Evolutionary conservation across 2,888 invertebrate genomes (phyloP), one percentile per base, ranked within the genome.

Genomic region (Laothoe populi): DNA sequence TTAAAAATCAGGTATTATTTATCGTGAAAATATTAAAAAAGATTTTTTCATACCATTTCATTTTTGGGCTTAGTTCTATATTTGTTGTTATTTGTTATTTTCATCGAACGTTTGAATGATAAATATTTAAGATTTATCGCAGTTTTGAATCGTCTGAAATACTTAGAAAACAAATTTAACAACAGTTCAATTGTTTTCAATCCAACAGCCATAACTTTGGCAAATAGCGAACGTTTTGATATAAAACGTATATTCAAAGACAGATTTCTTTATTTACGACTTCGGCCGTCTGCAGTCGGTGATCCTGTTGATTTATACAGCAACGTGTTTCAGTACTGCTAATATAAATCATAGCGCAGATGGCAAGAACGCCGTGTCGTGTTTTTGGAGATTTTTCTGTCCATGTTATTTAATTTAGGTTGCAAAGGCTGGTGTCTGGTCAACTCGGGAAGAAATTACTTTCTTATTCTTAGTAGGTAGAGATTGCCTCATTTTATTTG

Each of bases 221-320:
- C 53, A 53, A 53, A 53, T 53, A 35, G 16, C 53, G 19, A 53
- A 31, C 35, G 35, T 53, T 53, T 53, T 53, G 53, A 64, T 61
- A 66, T 66, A 35, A 53, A 53, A 53, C 53, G 53, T 11, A 19
- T 31, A 53, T 53, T 53, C 64, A 64, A 67, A 65, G 69, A 66
- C 64, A 68, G 63, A 71, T 72, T 71, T 72, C 66, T 70, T 70
- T 73, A 73, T 74, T 73, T 70, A 70, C 70, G 70, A 67, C 68
- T 61, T 46, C 60, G 48, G 60, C 60, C 46, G 65, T 64, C 64
- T 63, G 67, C 63, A 64, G 62, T 67, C 66, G 61, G 53, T 61
- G 61, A 59, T 60, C 16, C 57, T 16, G 23, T 16, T 70, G 68
- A 73, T 73, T 72, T 73, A 72, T 67, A 19, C 46, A 24, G 4